Percentiles rank a stretch among this genome's conserved stretches.
phyloP scores from a whole-genome alignment of 2,888 invertebrate genomes.

The Ypsolopha scabrella region DNA sequence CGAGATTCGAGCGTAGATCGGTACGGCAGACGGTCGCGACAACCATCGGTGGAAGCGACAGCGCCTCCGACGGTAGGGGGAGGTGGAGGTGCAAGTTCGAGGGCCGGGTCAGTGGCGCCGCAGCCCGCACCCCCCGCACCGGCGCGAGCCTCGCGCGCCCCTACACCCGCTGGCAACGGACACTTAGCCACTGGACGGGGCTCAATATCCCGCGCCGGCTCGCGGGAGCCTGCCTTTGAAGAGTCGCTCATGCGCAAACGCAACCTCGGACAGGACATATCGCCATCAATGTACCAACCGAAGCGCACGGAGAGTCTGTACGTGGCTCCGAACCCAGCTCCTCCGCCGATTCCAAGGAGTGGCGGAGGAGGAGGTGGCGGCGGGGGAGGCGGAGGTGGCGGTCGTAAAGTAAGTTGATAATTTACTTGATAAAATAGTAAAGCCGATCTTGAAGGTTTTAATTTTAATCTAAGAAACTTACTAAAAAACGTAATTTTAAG shows the following conservation, averaged over 20 bases:
- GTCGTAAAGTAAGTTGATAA: slow-evolving; percentile 47
- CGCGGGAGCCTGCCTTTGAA: slow-evolving; percentile 75
- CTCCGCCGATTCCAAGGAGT: slow-evolving; percentile 47
- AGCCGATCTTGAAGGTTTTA: too few species aligned
- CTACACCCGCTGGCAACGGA: slow-evolving; percentile 73
- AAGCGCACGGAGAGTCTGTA: slow-evolving; percentile 93
- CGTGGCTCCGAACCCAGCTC: slow-evolving; percentile 64
- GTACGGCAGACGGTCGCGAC: slow-evolving; percentile 82
- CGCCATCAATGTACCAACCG: slow-evolving; percentile 88
- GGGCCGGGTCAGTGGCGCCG: slow-evolving; percentile 83
- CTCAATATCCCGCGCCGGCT: slow-evolving; percentile 62
- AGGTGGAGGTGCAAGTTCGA: slow-evolving; percentile 17
- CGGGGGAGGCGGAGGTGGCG: slow-evolving; percentile 40
- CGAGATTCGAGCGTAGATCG: slow-evolving; percentile 89
- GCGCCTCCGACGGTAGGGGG: slow-evolving; percentile 57
- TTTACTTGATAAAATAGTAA: neutral
- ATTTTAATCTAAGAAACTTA: too few species aligned
- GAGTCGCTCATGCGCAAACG: slow-evolving; percentile 85
- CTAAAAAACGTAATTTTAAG: too few species aligned
- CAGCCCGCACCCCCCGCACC: slow-evolving; percentile 78
- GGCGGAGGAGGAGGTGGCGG: slow-evolving; percentile 49
- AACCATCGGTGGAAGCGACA: slow-evolving; percentile 81
- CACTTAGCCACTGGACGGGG: slow-evolving; percentile 73
- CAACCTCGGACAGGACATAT: slow-evolving; percentile 88
- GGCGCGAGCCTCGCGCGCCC: slow-evolving; percentile 56